These are phyloP conservation scores for Argya squamiceps DNA, from an alignment of 2,797 vertebrate genomes.

Conservation along the genomic window DNA sequence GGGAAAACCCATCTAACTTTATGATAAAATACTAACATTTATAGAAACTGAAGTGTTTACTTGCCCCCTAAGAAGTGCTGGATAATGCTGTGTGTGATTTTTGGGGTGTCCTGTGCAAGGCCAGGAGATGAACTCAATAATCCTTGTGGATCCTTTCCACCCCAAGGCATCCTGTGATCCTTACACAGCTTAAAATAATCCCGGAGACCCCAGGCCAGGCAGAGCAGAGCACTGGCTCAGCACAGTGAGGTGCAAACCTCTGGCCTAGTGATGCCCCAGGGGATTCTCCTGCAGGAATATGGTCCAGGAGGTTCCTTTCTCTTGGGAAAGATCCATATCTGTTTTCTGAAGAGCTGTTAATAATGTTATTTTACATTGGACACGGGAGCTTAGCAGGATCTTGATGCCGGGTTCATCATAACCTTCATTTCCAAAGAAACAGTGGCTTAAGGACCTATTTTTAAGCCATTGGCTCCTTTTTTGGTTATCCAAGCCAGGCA, in stretches of 20 bases:
- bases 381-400: neutral
- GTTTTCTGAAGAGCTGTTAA: neutral
- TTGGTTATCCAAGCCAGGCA: neutral
- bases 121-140: neutral
- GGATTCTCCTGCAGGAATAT: neutral
- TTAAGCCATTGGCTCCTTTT: neutral
- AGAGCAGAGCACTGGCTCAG: accelerated
- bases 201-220: neutral
- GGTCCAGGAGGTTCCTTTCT: neutral
- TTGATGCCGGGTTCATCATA: neutral
- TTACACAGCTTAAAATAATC: neutral
- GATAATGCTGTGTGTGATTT: too few species aligned
- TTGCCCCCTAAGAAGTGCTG: neutral
- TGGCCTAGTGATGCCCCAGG: neutral
- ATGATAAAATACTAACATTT: neutral
- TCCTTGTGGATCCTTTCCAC: neutral
- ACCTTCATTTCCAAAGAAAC: neutral
- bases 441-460: neutral
- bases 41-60: accelerated
- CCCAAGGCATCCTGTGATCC: neutral
- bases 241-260: accelerated
- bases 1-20: neutral
- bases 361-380: accelerated
- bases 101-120: neutral
- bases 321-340: accelerated